Conservation (phyloP, 2,113 vertebrate species). For the Grus americana region DNA sequence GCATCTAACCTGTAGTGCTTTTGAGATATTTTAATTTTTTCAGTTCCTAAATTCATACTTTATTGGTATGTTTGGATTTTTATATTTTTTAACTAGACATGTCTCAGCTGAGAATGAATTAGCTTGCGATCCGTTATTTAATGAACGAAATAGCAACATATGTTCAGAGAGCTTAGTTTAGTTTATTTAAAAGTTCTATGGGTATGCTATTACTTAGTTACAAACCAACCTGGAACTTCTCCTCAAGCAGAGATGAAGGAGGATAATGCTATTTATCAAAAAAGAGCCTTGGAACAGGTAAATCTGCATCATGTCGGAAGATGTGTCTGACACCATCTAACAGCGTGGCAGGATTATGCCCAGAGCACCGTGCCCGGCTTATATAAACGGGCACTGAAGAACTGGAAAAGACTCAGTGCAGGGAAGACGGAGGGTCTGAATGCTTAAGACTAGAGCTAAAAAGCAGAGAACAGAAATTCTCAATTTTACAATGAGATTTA, state of each 20-base stretch:
- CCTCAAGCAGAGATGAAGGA: constrained; percentile 3
- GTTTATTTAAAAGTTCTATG: constrained; percentile 13
- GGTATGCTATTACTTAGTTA: not conserved
- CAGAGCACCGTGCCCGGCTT: not conserved
- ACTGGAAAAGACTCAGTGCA: not conserved
- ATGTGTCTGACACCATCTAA: not conserved
- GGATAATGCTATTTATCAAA: constrained; percentile 20
- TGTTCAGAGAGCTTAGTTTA: constrained; percentile 5
- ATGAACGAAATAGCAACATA: constrained; percentile 31
- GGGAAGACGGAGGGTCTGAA: not conserved
- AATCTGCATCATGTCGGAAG: not conserved
- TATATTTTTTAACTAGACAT: not conserved
- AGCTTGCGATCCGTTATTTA: constrained; percentile 51
- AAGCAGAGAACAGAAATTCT: not conserved
- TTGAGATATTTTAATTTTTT: constrained; percentile 52
- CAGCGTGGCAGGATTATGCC: not conserved
- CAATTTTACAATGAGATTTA: not conserved
- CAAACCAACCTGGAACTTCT: not conserved
- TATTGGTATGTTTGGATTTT: not conserved
- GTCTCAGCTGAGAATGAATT: constrained; percentile 38
- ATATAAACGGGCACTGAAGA: not conserved
- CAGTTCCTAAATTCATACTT: constrained; percentile 45
- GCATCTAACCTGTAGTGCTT: constrained; percentile 46
- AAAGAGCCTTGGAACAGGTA: not conserved
- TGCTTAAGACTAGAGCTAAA: not conserved